Conservation (phyloP, 2,797 vertebrate species). For the Xenentodon cancila region DNA sequence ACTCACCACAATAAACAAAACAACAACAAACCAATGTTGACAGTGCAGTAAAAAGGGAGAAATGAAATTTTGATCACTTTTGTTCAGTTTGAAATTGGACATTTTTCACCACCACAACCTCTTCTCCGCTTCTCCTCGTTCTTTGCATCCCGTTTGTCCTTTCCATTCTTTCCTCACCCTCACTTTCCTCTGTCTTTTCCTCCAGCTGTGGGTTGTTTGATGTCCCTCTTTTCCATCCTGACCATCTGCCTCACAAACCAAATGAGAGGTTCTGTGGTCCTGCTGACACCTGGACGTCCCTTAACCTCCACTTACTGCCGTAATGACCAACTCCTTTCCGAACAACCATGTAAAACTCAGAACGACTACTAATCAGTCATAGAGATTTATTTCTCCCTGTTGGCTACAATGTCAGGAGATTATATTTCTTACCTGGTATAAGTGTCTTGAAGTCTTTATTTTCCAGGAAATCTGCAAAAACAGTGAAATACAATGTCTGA, state of each 20-base stretch:
- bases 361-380: constrained; percentile 60
- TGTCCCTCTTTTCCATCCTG: constrained; percentile 53
- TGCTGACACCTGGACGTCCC: constrained; percentile 76
- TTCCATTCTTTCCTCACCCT: constrained; percentile 20
- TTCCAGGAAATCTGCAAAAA: background rate
- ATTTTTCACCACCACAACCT: background rate
- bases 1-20: constrained; percentile 2
- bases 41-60: too few relatives aligned
- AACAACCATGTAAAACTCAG: constrained; percentile 62
- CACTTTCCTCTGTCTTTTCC: constrained; percentile 17
- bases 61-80: too few relatives aligned
- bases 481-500: background rate
- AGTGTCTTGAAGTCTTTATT: background rate
- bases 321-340: constrained; percentile 53
- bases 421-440: constrained; percentile 10
- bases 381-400: constrained; percentile 29
- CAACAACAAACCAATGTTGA: too few relatives aligned
- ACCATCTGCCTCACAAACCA: constrained; percentile 68
- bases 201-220: constrained; percentile 70
- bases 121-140: background rate
- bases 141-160: background rate
- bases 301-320: constrained; percentile 71
- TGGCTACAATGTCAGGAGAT: constrained; percentile 21
- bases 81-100: background rate
- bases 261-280: constrained; percentile 75